These are phyloP conservation scores for Isotomurus palustris DNA, from an alignment of 2,888 invertebrate species.

Conservation along the genomic window DNA sequence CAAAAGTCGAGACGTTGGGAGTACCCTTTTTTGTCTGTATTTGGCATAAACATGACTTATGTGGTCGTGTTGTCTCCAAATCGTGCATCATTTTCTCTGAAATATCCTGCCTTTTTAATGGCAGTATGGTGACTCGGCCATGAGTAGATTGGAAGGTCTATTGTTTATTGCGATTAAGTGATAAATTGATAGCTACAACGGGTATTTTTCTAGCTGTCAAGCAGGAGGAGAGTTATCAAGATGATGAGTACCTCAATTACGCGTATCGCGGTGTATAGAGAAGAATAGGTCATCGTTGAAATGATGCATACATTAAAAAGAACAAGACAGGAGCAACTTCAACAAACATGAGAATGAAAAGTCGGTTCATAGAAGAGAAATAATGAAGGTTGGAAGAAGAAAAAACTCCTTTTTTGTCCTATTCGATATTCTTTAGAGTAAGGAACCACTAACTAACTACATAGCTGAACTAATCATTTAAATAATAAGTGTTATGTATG, in stretches of 20 bases:
- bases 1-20: too few species aligned
- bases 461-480: not conserved
- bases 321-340: too few species aligned
- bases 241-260: slow-evolving; percentile 45
- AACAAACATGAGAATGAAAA: too few species aligned
- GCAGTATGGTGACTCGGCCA: too few species aligned
- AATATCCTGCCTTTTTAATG: too few species aligned
- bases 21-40: too few species aligned
- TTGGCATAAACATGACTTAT: too few species aligned
- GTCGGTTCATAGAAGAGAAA: too few species aligned
- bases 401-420: not conserved
- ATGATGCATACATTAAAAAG: not conserved
- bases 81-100: too few species aligned
- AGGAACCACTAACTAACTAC: not conserved
- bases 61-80: too few species aligned
- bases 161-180: slow-evolving; percentile 42
- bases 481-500: slow-evolving; percentile 2
- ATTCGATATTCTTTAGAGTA: not conserved
- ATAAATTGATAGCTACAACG: slow-evolving; percentile 39
- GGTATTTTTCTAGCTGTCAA: slow-evolving; percentile 45
- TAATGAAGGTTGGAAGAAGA: not conserved
- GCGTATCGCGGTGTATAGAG: slow-evolving; percentile 14
- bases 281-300: not conserved
- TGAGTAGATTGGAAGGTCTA: too few species aligned
- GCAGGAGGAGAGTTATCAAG: too few species aligned